phyloP scores from a whole-genome alignment of 2,888 invertebrate genomes.

The Eupithecia exiguata region DNA sequence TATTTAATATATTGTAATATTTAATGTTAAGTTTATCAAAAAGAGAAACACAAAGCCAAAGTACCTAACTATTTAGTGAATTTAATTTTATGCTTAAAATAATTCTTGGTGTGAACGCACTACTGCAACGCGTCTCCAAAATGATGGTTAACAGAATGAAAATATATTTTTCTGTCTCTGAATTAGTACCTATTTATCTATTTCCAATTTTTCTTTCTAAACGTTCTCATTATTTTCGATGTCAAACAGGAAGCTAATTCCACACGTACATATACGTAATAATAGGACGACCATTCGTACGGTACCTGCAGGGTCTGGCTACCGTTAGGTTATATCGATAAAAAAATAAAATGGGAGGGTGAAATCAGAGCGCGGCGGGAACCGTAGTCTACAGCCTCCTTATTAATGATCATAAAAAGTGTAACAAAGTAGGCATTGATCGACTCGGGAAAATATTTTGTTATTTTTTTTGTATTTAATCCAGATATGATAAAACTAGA shows the following conservation, averaged over 20 bases:
- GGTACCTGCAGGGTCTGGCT: constrained; percentile 59
- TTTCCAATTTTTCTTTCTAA: too few relatives aligned
- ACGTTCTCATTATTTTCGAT: background rate
- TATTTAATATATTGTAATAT: background rate
- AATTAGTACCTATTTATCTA: too few relatives aligned
- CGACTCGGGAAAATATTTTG: background rate
- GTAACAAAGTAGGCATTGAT: constrained; percentile 4
- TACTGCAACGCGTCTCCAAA: too few relatives aligned
- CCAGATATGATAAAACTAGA: background rate
- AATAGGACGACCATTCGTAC: constrained; percentile 49
- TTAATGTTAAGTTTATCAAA: background rate
- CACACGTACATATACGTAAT: constrained; percentile 29
- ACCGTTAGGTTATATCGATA: constrained; percentile 74
- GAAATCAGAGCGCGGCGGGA: constrained; percentile 66
- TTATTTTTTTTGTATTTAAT: background rate
- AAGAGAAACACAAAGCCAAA: background rate
- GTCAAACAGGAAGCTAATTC: constrained; percentile 39
- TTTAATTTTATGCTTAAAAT: too few relatives aligned
- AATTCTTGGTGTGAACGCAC: too few relatives aligned
- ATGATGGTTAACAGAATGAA: background rate
- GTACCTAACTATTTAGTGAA: too few relatives aligned
- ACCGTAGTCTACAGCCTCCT: constrained; percentile 39
- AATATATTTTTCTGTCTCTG: background rate
- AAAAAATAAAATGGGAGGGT: constrained; percentile 68
- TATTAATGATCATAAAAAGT: constrained; percentile 26